A percentile compares a stretch with the other conserved stretches of the same genome.
phyloP scores from a whole-genome alignment of 1,140 invertebrate species.

The Palaemon carinicauda region DNA sequence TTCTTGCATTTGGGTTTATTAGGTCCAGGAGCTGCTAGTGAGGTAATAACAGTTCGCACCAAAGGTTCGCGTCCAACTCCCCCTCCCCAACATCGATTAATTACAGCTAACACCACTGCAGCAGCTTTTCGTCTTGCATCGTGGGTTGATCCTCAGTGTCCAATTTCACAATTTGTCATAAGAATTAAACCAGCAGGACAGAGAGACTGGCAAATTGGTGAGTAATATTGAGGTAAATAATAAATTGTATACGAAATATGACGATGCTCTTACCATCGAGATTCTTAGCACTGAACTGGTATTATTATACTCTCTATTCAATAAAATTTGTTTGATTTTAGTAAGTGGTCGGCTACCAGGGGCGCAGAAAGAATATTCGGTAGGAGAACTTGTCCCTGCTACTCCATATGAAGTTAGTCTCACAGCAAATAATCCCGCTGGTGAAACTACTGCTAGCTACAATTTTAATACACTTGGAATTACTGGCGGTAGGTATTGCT shows the following conservation, averaged over 20 bases:
- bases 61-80: slow-evolving; percentile 64
- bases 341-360: slow-evolving; percentile 38
- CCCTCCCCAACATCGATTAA: slow-evolving; percentile 60
- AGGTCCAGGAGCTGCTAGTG: slow-evolving; percentile 63
- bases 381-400: slow-evolving; percentile 77
- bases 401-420: slow-evolving; percentile 86
- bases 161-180: slow-evolving; percentile 39
- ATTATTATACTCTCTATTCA: neutral
- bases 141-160: slow-evolving; percentile 44
- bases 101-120: slow-evolving; percentile 45
- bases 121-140: slow-evolving; percentile 16
- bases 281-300: neutral
- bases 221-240: neutral
- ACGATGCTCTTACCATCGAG: neutral
- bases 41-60: slow-evolving; percentile 63
- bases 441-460: slow-evolving; percentile 83
- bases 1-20: neutral
- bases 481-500: slow-evolving; percentile 58
- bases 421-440: slow-evolving; percentile 90
- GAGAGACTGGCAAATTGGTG: slow-evolving; percentile 50
- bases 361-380: slow-evolving; percentile 15
- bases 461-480: slow-evolving; percentile 76
- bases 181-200: slow-evolving; percentile 24
- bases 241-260: neutral
- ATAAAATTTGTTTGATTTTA: neutral